Evolutionary conservation across 2,888 invertebrate genomes (phyloP).

Genomic region (Esperia sulphurella): DNA sequence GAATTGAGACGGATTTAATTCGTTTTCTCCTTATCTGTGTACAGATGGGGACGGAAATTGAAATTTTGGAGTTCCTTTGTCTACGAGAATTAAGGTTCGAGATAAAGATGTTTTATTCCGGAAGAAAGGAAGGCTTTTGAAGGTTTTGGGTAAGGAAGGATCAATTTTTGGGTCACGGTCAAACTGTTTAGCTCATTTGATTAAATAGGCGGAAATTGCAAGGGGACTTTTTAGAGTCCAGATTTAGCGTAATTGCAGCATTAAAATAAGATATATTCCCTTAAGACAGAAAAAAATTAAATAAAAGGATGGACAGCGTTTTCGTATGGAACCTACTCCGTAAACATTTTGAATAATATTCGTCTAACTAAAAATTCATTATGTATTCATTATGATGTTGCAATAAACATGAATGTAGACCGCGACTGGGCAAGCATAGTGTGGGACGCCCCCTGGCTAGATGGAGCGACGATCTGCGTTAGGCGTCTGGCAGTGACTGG

Average conservation of each 20-base stretch:
- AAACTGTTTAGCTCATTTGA: background rate
- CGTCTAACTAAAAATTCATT: too few species aligned
- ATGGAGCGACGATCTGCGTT: too few species aligned
- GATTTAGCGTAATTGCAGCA: background rate
- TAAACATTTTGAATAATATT: too few species aligned
- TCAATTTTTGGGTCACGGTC: background rate
- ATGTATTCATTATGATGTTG: too few species aligned
- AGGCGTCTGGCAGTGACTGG: too few species aligned
- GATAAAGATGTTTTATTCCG: background rate
- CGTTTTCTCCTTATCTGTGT: background rate
- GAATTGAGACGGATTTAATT: slow-evolving; percentile 19
- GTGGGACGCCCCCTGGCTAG: too few species aligned
- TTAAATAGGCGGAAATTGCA: background rate
- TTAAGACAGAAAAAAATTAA: too few species aligned
- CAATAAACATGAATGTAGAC: too few species aligned
- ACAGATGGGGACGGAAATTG: slow-evolving; percentile 2
- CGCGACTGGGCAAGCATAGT: too few species aligned
- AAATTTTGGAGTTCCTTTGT: slow-evolving; percentile 5
- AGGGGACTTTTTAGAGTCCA: background rate
- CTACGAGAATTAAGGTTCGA: slow-evolving; percentile 1
- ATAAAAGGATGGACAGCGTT: too few species aligned
- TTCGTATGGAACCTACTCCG: too few species aligned
- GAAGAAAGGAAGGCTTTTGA: background rate
- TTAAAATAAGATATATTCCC: too few species aligned
- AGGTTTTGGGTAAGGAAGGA: background rate